Evolutionary conservation across 2,113 vertebrate species (phyloP).

Genomic region (Erpornis zantholeuca): DNA sequence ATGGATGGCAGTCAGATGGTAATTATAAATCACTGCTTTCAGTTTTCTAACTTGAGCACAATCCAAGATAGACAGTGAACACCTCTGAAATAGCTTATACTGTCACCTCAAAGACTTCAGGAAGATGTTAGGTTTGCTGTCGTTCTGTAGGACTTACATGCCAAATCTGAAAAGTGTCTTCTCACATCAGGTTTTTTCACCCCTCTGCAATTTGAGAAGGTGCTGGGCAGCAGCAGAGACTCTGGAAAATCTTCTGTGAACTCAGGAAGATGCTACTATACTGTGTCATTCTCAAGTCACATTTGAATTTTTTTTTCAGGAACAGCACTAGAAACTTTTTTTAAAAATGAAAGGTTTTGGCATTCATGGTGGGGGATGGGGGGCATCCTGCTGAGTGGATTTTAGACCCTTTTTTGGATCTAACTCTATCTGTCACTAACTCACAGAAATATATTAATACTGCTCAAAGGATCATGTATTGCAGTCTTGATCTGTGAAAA

Average conservation of each 20-base stretch:
- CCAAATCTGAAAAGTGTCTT: neutral
- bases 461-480: neutral
- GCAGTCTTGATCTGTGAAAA: neutral
- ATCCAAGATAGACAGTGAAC: neutral
- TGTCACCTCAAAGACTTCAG: neutral
- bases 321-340: neutral
- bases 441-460: neutral
- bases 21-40: slow-evolving; percentile 29
- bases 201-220: neutral
- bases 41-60: neutral
- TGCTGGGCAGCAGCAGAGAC: neutral
- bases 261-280: neutral
- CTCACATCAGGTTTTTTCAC: neutral
- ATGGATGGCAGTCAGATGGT: neutral
- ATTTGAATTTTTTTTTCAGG: neutral
- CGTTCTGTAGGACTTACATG: neutral
- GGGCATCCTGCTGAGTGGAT: neutral
- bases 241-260: neutral
- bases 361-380: accelerated
- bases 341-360: neutral
- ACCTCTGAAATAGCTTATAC: slow-evolving; percentile 7
- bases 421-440: neutral
- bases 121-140: neutral
- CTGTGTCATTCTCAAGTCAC: neutral
- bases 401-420: neutral